Evolutionary conservation across 2,113 vertebrate species (phyloP), one percentile per base, ranked within the genome.

Genomic region (Chaetorhynchus papuensis): DNA sequence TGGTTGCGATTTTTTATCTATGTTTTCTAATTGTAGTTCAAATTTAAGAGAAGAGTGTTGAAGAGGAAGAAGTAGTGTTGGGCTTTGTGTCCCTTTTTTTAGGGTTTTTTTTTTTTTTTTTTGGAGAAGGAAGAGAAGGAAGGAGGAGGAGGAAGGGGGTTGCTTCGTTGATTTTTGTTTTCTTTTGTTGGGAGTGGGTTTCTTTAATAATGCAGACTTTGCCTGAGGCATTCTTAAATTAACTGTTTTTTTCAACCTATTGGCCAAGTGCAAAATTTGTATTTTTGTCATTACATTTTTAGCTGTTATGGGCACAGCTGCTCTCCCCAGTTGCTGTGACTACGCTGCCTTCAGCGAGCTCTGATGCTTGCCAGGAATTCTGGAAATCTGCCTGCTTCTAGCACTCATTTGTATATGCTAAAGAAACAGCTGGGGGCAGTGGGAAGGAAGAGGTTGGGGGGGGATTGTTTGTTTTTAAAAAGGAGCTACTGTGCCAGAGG

Each of bases 51-150:
- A 53, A 57, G 16, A 69, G 6, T 3, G 2, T 15, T 87, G 47
- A 76, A 76, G 71, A 59, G 30, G 9, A 79, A 66, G 14, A 49
- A 27, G n/a, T 27, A 26, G 14, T 54, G 10, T 8, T 66, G 8
- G 11, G 3, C 10, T 71, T 52, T 20, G 10, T 50, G 19, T 0
- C 8, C 7, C 7, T 10, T 11, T 39, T n/a, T 14, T 15, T n/a
- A n/a, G n/a, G 12, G 12, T 22, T 22, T 27, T 57, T 18, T 17
- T 39, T 47, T 49, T 30, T 37, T 35, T 41, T 75, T 56, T 49
- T 47, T 45, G 45, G 20, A 45, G 45, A 22, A 47, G 47, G 10
- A 39, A 12, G 2, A 15, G 37, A 39, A 39, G 39, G 39, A 39
- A 39, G 39, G 39, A 11, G 39, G 39, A 39, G 39, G 10, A n/a